These are phyloP conservation scores for Lophotriccus pileatus DNA, from an alignment of 2,797 vertebrate genomes.

Conservation along the genomic window DNA sequence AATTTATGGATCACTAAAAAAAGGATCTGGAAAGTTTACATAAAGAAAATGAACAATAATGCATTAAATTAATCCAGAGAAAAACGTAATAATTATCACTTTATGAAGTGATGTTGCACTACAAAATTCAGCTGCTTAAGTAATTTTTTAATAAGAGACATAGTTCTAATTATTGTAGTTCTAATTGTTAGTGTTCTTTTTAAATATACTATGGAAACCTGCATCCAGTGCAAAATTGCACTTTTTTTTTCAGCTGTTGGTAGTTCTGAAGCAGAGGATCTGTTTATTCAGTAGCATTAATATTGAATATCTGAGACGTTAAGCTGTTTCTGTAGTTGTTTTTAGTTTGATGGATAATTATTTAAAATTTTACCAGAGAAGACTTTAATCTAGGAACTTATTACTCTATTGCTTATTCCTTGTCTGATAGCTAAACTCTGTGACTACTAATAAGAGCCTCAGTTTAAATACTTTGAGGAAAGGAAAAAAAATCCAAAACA, in stretches of 20 bases:
- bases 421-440: not conserved
- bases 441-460: not conserved
- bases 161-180: not conserved
- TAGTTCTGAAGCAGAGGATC: not conserved
- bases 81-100: not conserved
- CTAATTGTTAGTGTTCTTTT: not conserved
- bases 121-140: not conserved
- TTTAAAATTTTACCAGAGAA: not conserved
- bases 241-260: not conserved
- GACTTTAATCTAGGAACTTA: not conserved
- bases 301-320: not conserved
- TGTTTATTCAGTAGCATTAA: not conserved
- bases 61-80: not conserved
- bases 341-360: not conserved
- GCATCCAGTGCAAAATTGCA: not conserved
- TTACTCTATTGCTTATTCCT: not conserved
- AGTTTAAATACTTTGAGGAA: constrained; percentile 3
- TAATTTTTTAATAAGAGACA: not conserved
- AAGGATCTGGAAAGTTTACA: not conserved
- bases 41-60: not conserved
- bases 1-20: not conserved
- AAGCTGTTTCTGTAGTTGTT: not conserved
- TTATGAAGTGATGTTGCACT: not conserved
- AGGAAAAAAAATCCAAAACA: not conserved
- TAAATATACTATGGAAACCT: not conserved